Base-by-base conservation (phyloP, 2,113 vertebrate genomes). In the Phalacrocorax carbo region DNA sequence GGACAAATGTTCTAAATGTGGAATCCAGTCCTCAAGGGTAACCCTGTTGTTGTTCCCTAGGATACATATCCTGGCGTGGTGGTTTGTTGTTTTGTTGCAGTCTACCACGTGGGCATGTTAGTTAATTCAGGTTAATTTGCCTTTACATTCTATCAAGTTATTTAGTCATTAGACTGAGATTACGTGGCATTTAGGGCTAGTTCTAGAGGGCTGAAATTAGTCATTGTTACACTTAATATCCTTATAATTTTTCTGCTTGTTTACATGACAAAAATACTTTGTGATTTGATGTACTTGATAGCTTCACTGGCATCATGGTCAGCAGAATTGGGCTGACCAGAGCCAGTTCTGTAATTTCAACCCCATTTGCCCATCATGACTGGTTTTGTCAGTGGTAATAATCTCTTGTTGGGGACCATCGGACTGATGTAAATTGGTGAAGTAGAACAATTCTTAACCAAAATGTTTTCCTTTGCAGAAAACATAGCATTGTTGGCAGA, bases 401-500 rank as follows among this genome's bases (percentile, higher is more conserved):
- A 42, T 20, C 20, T 88, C 25, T 55, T 20, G 23, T 79, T 34
- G 8, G 22, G 20, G 15, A 80, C 86, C 65, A 48, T 71, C 77
- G 55, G 65, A 32, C 52, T 84, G 32, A 12, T 89, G n/a, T 72
- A 64, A 66, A 46, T 3, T 49, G 64, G 34, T 40, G 36, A 73
- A 94, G 15, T 13, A 58, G 66, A 80, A 62, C 15, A 66, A 54
- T 52, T 73, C 54, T 82, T 71, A 72, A 85, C n/a, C 7, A 48
- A 76, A 85, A 22, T 36, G 73, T 84, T 93, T 92, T 66, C 81
- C 54, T 66, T 95, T 96, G 58, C 81, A 99, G 99, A 99, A 97
- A 99, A 99, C 96, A 99, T 99, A 65, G 99, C 99, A 0, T 98
- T 99, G 38, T 94, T 99, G 97, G 99, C 99, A 26, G 99, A 99